These are phyloP conservation scores for Cervus canadensis DNA, from an alignment of 2,113 vertebrate species.

Conservation along the genomic window DNA sequence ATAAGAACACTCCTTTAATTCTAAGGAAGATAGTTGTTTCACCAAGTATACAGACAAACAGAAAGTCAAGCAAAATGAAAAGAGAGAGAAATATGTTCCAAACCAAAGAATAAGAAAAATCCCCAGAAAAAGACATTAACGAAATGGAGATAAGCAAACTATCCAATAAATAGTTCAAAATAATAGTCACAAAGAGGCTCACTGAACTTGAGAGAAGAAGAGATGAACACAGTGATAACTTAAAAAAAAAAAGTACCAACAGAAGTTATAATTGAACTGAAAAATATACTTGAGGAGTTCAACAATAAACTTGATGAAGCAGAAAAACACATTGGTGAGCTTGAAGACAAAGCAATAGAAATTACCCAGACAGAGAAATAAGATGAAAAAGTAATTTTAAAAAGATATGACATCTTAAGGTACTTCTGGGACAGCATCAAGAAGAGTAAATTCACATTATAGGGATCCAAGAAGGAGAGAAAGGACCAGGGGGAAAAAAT, in stretches of 20 bases:
- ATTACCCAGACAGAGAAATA: background rate
- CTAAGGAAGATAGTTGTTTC: background rate
- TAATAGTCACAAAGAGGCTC: background rate
- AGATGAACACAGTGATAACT: background rate
- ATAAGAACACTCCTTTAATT: background rate
- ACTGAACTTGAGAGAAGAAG: background rate
- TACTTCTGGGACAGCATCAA: background rate
- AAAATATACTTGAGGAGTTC: background rate
- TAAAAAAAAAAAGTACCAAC: background rate
- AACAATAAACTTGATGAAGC: background rate
- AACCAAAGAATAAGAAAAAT: background rate
- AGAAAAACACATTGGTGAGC: background rate
- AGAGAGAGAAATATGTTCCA: background rate
- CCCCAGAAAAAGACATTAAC: background rate
- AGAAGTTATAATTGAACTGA: background rate
- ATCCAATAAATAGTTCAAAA: background rate
- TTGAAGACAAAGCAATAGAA: background rate
- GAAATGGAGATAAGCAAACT: background rate
- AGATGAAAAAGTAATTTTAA: background rate
- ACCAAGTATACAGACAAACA: background rate
- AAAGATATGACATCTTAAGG: background rate
- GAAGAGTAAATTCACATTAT: background rate
- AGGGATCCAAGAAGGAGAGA: background rate
- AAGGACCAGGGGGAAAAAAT: background rate
- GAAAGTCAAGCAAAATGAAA: background rate